Conservation (phyloP, 2,113 vertebrate species). For the Gopherus evgoodei region DNA sequence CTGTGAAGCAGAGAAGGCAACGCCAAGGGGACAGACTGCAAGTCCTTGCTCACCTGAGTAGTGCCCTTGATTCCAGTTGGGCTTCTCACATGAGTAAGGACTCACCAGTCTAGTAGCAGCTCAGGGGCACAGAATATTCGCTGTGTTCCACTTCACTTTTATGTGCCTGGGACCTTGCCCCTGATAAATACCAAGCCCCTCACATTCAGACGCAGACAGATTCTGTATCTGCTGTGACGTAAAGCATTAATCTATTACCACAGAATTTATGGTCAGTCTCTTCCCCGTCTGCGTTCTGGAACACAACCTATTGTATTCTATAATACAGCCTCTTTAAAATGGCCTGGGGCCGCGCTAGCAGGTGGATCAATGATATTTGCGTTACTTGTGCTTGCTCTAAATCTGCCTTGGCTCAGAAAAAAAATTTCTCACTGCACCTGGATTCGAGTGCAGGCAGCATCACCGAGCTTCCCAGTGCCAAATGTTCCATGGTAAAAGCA, state of each 20-base stretch:
- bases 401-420: constrained; percentile 60
- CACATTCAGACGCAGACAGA: neutral
- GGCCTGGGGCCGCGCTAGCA: constrained; percentile 54
- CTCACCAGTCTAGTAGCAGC: neutral
- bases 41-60: accelerated
- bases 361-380: constrained; percentile 54
- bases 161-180: neutral
- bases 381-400: constrained; percentile 55
- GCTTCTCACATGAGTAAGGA: neutral
- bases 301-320: constrained; percentile 1
- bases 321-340: constrained; percentile 21
- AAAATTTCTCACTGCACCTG: constrained; percentile 41
- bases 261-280: neutral
- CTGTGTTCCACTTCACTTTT: neutral
- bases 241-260: neutral
- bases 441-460: constrained; percentile 47
- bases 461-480: constrained; percentile 63
- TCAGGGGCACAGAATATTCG: neutral
- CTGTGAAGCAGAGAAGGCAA: neutral
- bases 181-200: neutral
- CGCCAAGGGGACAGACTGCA: neutral
- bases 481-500: constrained; percentile 46
- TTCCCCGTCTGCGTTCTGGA: neutral
- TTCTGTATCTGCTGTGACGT: neutral
- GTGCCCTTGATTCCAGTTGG: neutral